Percentiles rank a stretch among this genome's conserved stretches.
These are phyloP conservation scores for Julus scandinavius DNA, from an alignment of 2,888 invertebrate genomes.

Conservation along the genomic window DNA sequence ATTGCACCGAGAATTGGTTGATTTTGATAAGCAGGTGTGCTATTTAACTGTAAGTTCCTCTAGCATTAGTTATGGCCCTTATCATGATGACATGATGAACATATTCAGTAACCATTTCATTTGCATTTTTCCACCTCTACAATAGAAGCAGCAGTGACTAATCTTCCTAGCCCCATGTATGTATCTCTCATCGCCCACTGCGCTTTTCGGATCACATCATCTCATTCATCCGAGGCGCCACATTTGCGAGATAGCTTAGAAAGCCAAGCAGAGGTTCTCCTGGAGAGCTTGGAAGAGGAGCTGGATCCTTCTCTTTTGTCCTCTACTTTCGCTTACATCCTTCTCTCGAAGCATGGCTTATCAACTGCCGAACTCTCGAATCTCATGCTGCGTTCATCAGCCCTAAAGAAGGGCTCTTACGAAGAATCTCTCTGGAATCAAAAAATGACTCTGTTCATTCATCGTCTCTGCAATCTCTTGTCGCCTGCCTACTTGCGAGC, in stretches of 20 bases:
- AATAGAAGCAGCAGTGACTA: constrained; percentile 14
- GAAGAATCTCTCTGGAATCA: constrained; percentile 13
- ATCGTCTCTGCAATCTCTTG: constrained; percentile 19
- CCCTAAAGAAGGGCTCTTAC: neutral
- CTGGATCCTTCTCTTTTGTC: constrained; percentile 70
- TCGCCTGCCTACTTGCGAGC: constrained; percentile 35
- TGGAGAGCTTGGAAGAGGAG: constrained; percentile 77
- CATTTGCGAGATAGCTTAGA: constrained; percentile 71
- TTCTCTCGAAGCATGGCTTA: constrained; percentile 80
- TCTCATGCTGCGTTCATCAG: neutral
- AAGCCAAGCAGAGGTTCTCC: constrained; percentile 75
- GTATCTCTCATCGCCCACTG: constrained; percentile 56
- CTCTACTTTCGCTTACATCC: constrained; percentile 76
- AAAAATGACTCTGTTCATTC: neutral
- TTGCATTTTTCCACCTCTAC: neutral
- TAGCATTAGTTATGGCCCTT: too few relatives aligned
- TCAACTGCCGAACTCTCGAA: constrained; percentile 75
- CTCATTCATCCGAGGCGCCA: constrained; percentile 70
- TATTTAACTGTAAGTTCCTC: too few relatives aligned
- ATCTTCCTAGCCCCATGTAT: constrained; percentile 52
- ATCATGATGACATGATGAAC: too few relatives aligned
- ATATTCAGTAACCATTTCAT: too few relatives aligned
- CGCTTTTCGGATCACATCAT: constrained; percentile 62
- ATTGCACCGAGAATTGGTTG: too few relatives aligned
- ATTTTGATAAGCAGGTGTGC: too few relatives aligned